phyloP scores from a whole-genome alignment of 2,888 invertebrate genomes.

The Lissonota sp. region DNA sequence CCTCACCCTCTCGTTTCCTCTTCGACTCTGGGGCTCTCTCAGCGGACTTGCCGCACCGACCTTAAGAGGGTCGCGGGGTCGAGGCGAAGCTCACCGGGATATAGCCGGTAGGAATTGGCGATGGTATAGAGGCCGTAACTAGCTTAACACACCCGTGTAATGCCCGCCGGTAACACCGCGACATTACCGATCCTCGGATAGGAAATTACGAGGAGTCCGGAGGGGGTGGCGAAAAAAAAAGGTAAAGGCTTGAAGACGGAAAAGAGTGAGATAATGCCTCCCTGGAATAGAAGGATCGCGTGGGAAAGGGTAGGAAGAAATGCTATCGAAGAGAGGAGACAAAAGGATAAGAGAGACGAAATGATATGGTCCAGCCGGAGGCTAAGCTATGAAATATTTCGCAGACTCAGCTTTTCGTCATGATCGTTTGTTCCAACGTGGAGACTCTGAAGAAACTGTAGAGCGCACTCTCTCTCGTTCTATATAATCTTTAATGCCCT shows the following conservation, averaged over 20 bases:
- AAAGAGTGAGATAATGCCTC: conserved; percentile 58
- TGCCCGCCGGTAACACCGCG: conserved; percentile 73
- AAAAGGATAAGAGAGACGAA: conserved; percentile 60
- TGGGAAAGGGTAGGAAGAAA: conserved; percentile 26
- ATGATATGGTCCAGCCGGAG: conserved; percentile 72
- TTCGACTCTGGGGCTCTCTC: conserved; percentile 36
- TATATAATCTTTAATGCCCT: conserved; percentile 1
- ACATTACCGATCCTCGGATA: conserved; percentile 65
- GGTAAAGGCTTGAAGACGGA: conserved; percentile 32
- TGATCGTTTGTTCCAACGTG: conserved; percentile 58
- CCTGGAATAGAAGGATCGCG: neutral
- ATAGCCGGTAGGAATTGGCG: conserved; percentile 47
- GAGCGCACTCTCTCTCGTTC: conserved; percentile 23
- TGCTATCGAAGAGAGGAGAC: conserved; percentile 33
- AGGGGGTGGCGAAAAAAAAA: conserved; percentile 32
- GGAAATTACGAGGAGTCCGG: conserved; percentile 63
- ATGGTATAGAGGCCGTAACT: conserved; percentile 67
- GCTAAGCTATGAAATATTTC: conserved; percentile 75
- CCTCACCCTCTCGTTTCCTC: conserved; percentile 18
- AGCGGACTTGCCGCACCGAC: conserved; percentile 62
- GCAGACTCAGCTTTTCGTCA: conserved; percentile 74
- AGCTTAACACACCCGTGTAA: conserved; percentile 69
- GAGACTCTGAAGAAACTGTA: conserved; percentile 39
- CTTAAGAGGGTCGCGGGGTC: conserved; percentile 54
- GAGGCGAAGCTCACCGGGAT: conserved; percentile 49